Conservation (phyloP, 2,797 vertebrate species). For the Eurystomus glaucurus region DNA sequence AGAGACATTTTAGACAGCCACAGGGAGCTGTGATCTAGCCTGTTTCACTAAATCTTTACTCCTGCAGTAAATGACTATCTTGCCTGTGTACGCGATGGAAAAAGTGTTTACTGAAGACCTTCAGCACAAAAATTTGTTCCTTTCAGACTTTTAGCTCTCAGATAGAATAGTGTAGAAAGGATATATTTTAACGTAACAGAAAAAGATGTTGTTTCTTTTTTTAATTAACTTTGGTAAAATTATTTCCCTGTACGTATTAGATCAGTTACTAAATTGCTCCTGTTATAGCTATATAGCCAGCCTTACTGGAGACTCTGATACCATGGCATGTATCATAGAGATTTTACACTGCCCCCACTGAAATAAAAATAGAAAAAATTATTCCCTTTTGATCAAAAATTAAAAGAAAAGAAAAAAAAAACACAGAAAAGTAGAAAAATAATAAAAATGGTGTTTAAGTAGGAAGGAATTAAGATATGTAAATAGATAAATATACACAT, state of each 20-base stretch:
- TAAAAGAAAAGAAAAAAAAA: background rate
- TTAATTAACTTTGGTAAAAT: background rate
- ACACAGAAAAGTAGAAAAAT: background rate
- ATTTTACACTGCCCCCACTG: background rate
- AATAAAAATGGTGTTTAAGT: background rate
- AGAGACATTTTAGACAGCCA: conserved; percentile 26
- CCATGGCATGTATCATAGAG: background rate
- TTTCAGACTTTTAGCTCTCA: background rate
- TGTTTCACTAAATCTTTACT: conserved; percentile 23
- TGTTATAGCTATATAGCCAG: background rate
- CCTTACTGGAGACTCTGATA: background rate
- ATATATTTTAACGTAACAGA: background rate
- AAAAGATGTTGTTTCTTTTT: accelerated
- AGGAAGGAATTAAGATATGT: background rate
- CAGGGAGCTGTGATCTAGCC: background rate
- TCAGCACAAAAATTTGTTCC: background rate
- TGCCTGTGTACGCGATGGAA: accelerated
- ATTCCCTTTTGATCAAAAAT: background rate
- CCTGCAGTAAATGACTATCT: background rate
- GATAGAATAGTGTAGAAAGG: background rate
- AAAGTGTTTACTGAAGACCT: background rate
- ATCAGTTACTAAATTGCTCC: background rate
- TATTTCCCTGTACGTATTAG: background rate
- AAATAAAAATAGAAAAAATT: background rate
- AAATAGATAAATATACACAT: background rate